Evolutionary conservation across 2,113 vertebrate genomes (phyloP), one percentile per base, ranked within the genome.

Genomic region (Callionymus lyra): DNA sequence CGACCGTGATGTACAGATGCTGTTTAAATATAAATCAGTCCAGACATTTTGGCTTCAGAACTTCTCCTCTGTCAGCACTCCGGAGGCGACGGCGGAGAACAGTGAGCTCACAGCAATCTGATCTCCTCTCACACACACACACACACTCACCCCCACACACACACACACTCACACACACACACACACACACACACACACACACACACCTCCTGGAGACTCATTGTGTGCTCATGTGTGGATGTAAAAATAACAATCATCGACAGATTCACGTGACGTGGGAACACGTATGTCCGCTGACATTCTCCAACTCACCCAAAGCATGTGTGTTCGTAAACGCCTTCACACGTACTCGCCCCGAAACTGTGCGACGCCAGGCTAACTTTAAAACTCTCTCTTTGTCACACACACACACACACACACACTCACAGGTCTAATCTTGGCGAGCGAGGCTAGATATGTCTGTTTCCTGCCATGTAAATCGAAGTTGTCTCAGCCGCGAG

Each of bases 401-500:
- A 41, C 37, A 56, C 55, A 41, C 37, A 59, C 14, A 18, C 34
- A 58, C 34, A 47, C 40, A 34, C 15, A 34, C 39, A 38, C 37
- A 50, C 44, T 50, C 31, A 19, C 15, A 16, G 11, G 35, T 55
- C 47, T 33, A 10, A 43, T 59, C 54, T 27, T 5, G 34, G 32
- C 15, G 10, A 32, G 17, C 15, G 44, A 52, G 44, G 16, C 32
- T 44, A 27, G 53, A 50, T n/a, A n/a, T 19, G 50, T 38, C 41
- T 38, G 62, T 53, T 82, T 82, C 68, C 80, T 81, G 76, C 19
- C 51, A 82, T 81, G 80, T 74, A 82, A 82, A 82, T 74, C 50
- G 35, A n/a, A 8, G 18, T 57, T 13, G 21, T 49, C 35, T 44
- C 36, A 6, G 60, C 67, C 61, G 66, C 49, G 63, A 57, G 38